Base-by-base conservation (phyloP, 2,888 invertebrate species). In the Eristalinus sepulchralis region DNA sequence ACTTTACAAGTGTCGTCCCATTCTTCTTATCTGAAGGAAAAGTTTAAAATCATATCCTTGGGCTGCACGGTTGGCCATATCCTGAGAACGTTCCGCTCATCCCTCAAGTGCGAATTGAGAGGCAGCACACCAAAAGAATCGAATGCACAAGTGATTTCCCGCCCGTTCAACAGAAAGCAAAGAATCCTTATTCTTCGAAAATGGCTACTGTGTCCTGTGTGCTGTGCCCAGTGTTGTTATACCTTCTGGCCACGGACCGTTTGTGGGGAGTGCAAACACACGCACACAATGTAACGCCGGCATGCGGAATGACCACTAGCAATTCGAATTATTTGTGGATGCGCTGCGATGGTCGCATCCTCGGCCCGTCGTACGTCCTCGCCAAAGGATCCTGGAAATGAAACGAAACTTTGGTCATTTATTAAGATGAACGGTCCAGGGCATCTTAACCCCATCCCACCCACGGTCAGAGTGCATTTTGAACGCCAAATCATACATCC, bases 351-450 rank as follows among this genome's bases (percentile, higher is more conserved):
- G 78, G 83, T 86, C 70, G 75, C 60, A 55, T 76, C 55, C 33
- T 59, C 47, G 17, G 17, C 47, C 17, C 34, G 68, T 82, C 66
- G 53, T 77, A 20, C 68, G 60, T 60, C n/a, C 27, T 36, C 64
- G 70, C 34, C 75, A 71, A 34, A 70, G 78, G 78, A 86, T 83
- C 55, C 83, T 82, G 75, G 83, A 86, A 83, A 83, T 79, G 83
- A 86, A 83, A 79, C 75, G 83, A 86, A 86, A 86, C 83, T 86
- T 86, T 86, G 83, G 86, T 86, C 86, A 86, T 86, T 86, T 86
- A 86, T 86, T 83, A 86, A 83, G 86, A 86, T 86, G 86, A 86
- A 86, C 83, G 73, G 85, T 85, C 76, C 63, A 81, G 67, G 77
- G 82, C 85, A 85, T 82, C 85, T 85, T 82, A 85, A 59, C 63